Percentiles rank a stretch among this genome's conserved stretches.
phyloP scores from a whole-genome alignment of 2,888 invertebrate genomes.

The Andricus quercusramuli region DNA sequence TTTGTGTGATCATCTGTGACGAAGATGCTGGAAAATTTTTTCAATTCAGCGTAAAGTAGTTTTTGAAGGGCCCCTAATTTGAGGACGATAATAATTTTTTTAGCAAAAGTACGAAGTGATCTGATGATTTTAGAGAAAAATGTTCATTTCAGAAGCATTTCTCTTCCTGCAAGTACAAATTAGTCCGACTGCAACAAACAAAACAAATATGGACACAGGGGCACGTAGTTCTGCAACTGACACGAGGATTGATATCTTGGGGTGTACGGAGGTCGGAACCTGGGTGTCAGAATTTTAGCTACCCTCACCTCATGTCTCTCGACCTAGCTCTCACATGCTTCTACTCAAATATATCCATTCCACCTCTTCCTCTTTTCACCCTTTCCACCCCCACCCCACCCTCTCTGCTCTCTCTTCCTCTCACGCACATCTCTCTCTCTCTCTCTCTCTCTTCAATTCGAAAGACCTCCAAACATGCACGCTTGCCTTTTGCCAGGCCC shows the following conservation, averaged over 20 bases:
- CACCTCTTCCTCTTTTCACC: no score
- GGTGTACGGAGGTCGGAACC: no score
- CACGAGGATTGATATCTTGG: slow-evolving; percentile 32
- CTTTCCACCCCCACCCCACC: no score
- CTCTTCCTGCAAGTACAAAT: not conserved
- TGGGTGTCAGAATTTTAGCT: not conserved
- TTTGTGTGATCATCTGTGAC: no score
- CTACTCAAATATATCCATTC: not conserved
- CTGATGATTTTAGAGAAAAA: not conserved
- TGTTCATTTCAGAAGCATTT: not conserved
- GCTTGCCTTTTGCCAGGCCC: slow-evolving; percentile 25
- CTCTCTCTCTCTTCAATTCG: not conserved
- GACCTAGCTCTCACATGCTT: not conserved
- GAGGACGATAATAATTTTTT: no score
- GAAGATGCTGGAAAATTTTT: no score
- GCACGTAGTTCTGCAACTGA: slow-evolving; percentile 28
- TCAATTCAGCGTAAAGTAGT: no score
- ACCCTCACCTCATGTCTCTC: not conserved
- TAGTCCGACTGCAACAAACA: not conserved
- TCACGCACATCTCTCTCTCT: no score
- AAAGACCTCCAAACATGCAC: slow-evolving; percentile 3
- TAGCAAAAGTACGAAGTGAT: no score
- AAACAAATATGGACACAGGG: not conserved
- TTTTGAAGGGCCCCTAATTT: no score
- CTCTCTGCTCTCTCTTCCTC: no score